These are phyloP conservation scores for Blastobasis adustella DNA, from an alignment of 2,888 invertebrate genomes.

Conservation along the genomic window DNA sequence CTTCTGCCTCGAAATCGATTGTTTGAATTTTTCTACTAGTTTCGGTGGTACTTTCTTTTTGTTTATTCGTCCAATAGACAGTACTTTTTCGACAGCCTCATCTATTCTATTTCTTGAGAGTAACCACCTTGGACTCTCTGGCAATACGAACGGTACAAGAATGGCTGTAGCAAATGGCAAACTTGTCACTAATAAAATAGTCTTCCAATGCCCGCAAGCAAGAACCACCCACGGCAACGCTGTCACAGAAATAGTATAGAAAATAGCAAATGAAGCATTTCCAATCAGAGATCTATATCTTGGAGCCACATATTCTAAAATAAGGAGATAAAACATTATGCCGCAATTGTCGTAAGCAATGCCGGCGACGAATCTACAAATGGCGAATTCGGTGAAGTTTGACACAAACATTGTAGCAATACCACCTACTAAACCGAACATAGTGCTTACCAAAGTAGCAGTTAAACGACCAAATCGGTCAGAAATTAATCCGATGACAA, in stretches of 20 bases:
- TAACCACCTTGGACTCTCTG: conserved; percentile 50
- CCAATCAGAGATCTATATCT: conserved; percentile 42
- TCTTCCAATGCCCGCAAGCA: conserved; percentile 45
- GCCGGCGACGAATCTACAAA: conserved; percentile 42
- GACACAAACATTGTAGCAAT: conserved; percentile 32
- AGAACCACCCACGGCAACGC: conserved; percentile 41
- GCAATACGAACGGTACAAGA: conserved; percentile 36
- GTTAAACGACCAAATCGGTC: conserved; percentile 46
- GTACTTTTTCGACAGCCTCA: conserved; percentile 37
- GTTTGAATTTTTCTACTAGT: conserved; percentile 37
- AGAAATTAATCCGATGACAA: conserved; percentile 41
- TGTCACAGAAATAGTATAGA: conserved; percentile 34
- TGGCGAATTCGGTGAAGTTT: conserved; percentile 34
- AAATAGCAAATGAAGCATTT: conserved; percentile 39
- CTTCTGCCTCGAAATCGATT: conserved; percentile 16
- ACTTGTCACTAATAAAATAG: conserved; percentile 41
- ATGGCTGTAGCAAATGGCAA: conserved; percentile 34
- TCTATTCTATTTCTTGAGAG: conserved; percentile 42
- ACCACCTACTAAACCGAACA: conserved; percentile 39
- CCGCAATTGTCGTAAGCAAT: conserved; percentile 48
- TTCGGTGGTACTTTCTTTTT: conserved; percentile 36
- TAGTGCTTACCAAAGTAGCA: conserved; percentile 32
- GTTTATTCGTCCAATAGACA: conserved; percentile 39
- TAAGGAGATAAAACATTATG: conserved; percentile 43
- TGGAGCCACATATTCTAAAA: conserved; percentile 47